Evolutionary conservation across 2,888 invertebrate species (phyloP).

Genomic region (Aphodius granarius): DNA sequence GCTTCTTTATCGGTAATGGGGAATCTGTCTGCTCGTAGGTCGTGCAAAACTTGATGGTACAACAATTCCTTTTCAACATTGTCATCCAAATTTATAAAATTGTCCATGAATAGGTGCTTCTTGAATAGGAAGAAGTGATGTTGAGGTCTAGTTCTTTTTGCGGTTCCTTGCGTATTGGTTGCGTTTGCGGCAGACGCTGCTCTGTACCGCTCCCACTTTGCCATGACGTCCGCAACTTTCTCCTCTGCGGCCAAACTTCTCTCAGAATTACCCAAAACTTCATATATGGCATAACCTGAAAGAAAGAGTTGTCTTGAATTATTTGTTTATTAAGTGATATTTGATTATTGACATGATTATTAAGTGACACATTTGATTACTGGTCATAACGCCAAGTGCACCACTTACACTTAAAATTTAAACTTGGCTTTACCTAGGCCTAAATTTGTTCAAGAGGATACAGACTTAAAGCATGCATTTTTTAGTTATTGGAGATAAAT

Average conservation of each 20-base stretch:
- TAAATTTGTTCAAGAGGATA: too few species aligned
- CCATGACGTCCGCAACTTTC: slow-evolving; percentile 92
- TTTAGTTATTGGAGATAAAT: too few species aligned
- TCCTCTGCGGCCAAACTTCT: slow-evolving; percentile 82
- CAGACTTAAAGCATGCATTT: too few species aligned
- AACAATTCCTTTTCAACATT: slow-evolving; percentile 92
- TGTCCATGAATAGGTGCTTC: slow-evolving; percentile 82
- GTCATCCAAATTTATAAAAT: slow-evolving; percentile 76
- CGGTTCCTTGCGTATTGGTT: slow-evolving; percentile 46
- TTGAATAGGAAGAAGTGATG: slow-evolving; percentile 76
- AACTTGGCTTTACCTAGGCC: too few species aligned
- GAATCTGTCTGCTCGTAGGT: slow-evolving; percentile 86
- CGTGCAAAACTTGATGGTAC: slow-evolving; percentile 91
- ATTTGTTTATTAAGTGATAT: slow-evolving; percentile 6
- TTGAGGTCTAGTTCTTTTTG: slow-evolving; percentile 51
- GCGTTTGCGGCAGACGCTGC: slow-evolving; percentile 65
- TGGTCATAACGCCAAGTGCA: too few species aligned
- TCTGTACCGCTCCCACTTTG: slow-evolving; percentile 91
- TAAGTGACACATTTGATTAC: too few species aligned
- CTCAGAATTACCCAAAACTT: slow-evolving; percentile 85
- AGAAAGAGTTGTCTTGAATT: too few species aligned
- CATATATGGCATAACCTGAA: slow-evolving; percentile 88
- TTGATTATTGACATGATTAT: too few species aligned
- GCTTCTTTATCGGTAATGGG: slow-evolving; percentile 95
- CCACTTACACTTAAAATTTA: too few species aligned